A percentile compares a stretch with the other conserved stretches of the same genome.
These are phyloP conservation scores for Caenorhabditis sp. DNA, from an alignment of 2,888 invertebrate species.

Conservation along the genomic window DNA sequence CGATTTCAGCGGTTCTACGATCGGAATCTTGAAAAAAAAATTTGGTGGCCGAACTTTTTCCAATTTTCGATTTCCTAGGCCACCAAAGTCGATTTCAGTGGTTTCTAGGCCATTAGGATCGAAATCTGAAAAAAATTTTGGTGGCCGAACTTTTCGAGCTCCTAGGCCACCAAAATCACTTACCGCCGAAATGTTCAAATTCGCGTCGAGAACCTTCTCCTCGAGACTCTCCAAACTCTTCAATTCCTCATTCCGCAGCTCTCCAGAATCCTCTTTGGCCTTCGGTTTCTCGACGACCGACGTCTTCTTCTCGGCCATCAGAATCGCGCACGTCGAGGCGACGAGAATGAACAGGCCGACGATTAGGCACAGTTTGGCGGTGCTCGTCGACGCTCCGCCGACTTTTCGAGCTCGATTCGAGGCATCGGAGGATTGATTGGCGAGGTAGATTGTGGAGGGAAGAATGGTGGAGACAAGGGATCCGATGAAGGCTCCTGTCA, in stretches of 20 bases:
- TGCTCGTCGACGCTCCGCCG: slow-evolving; percentile 35
- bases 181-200: slow-evolving; percentile 76
- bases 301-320: slow-evolving; percentile 83
- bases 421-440: slow-evolving; percentile 84
- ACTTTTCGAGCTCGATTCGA: slow-evolving; percentile 48
- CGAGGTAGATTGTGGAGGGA: slow-evolving; percentile 90
- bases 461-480: slow-evolving; percentile 94
- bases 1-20: too few species aligned
- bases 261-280: slow-evolving; percentile 65
- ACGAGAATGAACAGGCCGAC: slow-evolving; percentile 93
- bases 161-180: not conserved
- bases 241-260: slow-evolving; percentile 62
- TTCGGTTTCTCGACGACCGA: slow-evolving; percentile 71
- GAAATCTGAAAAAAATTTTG: too few species aligned
- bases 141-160: too few species aligned
- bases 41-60: not conserved
- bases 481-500: slow-evolving; percentile 96
- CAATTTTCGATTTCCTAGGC: too few species aligned
- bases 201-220: slow-evolving; percentile 74
- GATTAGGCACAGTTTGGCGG: slow-evolving; percentile 86
- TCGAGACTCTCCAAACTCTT: slow-evolving; percentile 74
- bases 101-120: not conserved
- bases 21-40: too few species aligned
- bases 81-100: too few species aligned
- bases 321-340: slow-evolving; percentile 92